A percentile compares a stretch with the other conserved stretches of the same genome.
Conservation (phyloP, 2,888 invertebrate species). For the Scaeva pyrastri region DNA sequence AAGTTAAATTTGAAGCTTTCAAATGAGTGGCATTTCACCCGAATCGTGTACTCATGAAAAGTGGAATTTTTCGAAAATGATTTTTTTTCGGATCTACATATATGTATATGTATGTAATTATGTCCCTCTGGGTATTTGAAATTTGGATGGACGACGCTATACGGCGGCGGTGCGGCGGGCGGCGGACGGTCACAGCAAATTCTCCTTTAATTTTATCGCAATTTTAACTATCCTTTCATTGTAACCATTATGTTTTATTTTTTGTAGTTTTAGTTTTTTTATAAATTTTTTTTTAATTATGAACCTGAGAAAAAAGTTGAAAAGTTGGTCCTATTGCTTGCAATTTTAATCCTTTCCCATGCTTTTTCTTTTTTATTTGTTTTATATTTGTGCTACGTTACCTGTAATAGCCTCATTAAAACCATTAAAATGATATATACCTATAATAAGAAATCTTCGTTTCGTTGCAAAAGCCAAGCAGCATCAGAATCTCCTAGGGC, state of each 20-base stretch:
- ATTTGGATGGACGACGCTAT: neutral
- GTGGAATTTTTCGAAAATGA: too few species aligned
- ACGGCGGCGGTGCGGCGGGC: too few species aligned
- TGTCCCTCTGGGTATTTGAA: neutral
- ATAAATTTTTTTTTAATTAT: too few species aligned
- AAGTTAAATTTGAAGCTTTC: too few species aligned
- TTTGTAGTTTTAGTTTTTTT: conserved; percentile 1
- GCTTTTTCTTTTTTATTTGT: conserved; percentile 1
- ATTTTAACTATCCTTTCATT: neutral
- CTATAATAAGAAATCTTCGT: conserved; percentile 12
- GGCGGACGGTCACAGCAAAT: neutral
- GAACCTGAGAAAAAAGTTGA: neutral
- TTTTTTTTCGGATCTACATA: neutral
- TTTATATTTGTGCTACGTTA: conserved; percentile 16
- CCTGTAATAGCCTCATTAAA: conserved; percentile 63
- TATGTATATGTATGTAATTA: neutral
- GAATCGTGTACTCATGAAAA: too few species aligned
- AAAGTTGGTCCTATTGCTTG: conserved; percentile 22
- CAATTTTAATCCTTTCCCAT: conserved; percentile 18
- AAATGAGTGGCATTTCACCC: too few species aligned
- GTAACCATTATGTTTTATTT: neutral
- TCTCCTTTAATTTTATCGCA: neutral
- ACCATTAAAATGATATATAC: conserved; percentile 58
- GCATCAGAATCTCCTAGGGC: conserved; percentile 33
- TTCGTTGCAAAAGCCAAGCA: conserved; percentile 8